Conservation (phyloP, 2,797 vertebrate genomes). For the Prionace glauca region DNA sequence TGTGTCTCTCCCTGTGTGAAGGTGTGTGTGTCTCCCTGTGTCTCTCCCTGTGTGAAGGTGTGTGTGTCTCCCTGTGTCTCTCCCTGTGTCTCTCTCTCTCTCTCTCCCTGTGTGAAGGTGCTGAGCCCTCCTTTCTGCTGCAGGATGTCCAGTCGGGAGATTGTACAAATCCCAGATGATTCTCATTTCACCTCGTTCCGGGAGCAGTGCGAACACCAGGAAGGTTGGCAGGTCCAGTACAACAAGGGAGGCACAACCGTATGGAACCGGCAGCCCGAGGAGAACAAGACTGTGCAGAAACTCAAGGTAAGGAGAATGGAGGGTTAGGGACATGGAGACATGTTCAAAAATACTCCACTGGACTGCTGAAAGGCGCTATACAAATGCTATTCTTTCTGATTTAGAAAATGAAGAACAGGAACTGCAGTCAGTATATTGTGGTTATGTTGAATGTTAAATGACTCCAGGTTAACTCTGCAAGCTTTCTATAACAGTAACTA, state of each 20-base stretch:
- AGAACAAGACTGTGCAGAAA: conserved; percentile 63
- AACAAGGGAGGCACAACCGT: conserved; percentile 71
- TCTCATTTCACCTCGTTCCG: conserved; percentile 74
- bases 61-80: too few species aligned
- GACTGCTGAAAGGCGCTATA: background rate
- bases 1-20: too few species aligned
- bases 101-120: too few species aligned
- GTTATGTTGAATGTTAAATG: background rate
- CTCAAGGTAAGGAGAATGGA: conserved; percentile 61
- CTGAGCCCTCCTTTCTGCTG: background rate
- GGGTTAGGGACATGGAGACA: too few species aligned
- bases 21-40: too few species aligned
- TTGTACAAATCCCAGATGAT: conserved; percentile 74
- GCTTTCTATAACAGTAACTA: background rate
- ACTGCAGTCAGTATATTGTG: background rate
- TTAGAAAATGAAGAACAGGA: background rate
- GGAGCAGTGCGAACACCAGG: conserved; percentile 65
- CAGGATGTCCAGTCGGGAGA: conserved; percentile 42
- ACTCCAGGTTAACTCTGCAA: background rate
- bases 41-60: too few species aligned
- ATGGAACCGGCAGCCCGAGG: conserved; percentile 64
- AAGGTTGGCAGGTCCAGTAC: conserved; percentile 71
- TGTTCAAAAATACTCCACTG: too few species aligned
- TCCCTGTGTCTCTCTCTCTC: too few species aligned
- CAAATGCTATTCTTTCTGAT: background rate